Evolutionary conservation across 2,888 invertebrate genomes (phyloP).

Genomic region (Euproctis similis): DNA sequence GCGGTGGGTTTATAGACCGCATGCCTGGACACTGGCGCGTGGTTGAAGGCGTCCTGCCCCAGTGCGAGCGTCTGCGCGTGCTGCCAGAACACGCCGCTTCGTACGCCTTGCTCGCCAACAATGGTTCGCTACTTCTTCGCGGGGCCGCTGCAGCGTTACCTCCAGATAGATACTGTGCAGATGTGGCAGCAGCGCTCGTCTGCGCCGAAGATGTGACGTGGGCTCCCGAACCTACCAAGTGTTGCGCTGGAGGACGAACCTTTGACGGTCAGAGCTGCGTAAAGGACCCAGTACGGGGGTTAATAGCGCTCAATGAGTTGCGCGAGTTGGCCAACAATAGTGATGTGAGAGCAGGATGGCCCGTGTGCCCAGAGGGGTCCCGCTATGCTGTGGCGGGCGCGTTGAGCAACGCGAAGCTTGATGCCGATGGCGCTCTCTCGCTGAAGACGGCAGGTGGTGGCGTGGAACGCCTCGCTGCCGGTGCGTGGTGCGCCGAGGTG

Average conservation of each 20-base stretch:
- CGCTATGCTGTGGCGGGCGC: constrained; percentile 76
- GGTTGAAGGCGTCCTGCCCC: constrained; percentile 48
- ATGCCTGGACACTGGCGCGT: constrained; percentile 71
- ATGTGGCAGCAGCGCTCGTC: constrained; percentile 78
- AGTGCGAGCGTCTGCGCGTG: constrained; percentile 41
- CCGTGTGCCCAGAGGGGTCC: constrained; percentile 63
- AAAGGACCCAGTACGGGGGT: constrained; percentile 40
- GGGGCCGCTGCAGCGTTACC: constrained; percentile 56
- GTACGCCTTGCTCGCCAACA: constrained; percentile 77
- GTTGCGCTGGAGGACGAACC: constrained; percentile 80
- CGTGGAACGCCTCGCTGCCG: constrained; percentile 34
- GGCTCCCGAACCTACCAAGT: constrained; percentile 78
- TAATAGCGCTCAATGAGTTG: constrained; percentile 46
- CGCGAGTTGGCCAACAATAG: constrained; percentile 40
- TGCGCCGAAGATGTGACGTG: constrained; percentile 65
- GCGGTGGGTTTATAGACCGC: constrained; percentile 43
- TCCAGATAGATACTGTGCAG: constrained; percentile 80
- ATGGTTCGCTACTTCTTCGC: constrained; percentile 78
- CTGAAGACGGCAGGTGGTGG: constrained; percentile 56
- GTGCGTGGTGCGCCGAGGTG: constrained; percentile 55
- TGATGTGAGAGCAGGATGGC: constrained; percentile 70
- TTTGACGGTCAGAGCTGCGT: constrained; percentile 75
- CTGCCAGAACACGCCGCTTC: constrained; percentile 53
- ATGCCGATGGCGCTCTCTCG: constrained; percentile 47
- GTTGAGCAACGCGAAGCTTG: constrained; percentile 41